These are phyloP conservation scores for Clarias gariepinus DNA, from an alignment of 2,113 vertebrate genomes.

Conservation along the genomic window DNA sequence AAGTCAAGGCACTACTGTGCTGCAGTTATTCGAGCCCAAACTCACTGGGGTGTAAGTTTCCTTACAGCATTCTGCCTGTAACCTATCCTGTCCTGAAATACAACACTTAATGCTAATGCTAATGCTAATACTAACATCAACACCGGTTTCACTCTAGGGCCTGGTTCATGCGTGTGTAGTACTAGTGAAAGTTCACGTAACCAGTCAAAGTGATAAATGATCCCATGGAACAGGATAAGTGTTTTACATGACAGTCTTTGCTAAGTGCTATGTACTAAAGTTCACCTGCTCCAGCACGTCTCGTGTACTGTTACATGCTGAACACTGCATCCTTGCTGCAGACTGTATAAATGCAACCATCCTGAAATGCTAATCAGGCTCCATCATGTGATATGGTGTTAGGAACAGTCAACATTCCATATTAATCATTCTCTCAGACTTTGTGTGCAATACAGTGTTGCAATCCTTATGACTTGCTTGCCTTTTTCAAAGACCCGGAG, in stretches of 20 bases:
- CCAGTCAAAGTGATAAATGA: not conserved
- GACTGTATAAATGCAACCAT: not conserved
- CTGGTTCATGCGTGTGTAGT: not conserved
- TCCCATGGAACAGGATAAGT: not conserved
- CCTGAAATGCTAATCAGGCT: not conserved
- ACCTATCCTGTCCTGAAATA: slow-evolving; percentile 15
- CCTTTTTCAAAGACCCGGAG: not conserved
- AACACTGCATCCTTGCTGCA: not conserved
- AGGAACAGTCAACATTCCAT: not conserved
- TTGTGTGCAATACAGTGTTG: not conserved
- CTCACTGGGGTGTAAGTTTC: not conserved
- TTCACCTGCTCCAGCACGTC: not conserved
- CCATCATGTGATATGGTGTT: not conserved
- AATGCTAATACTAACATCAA: not conserved
- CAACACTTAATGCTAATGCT: slow-evolving; percentile 13
- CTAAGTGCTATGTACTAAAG: not conserved
- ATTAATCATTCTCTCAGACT: not conserved
- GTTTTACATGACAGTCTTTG: not conserved
- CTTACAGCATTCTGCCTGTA: slow-evolving; percentile 18
- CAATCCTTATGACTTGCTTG: not conserved
- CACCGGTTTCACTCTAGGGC: slow-evolving; percentile 24
- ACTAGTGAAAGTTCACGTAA: slow-evolving; percentile 13
- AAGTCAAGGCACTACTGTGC: not conserved
- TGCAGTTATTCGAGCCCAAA: not conserved
- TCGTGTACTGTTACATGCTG: not conserved